Percentiles rank a stretch among this genome's conserved stretches.
Conservation (phyloP, 2,113 vertebrate genomes). For the Physeter macrocephalus region DNA sequence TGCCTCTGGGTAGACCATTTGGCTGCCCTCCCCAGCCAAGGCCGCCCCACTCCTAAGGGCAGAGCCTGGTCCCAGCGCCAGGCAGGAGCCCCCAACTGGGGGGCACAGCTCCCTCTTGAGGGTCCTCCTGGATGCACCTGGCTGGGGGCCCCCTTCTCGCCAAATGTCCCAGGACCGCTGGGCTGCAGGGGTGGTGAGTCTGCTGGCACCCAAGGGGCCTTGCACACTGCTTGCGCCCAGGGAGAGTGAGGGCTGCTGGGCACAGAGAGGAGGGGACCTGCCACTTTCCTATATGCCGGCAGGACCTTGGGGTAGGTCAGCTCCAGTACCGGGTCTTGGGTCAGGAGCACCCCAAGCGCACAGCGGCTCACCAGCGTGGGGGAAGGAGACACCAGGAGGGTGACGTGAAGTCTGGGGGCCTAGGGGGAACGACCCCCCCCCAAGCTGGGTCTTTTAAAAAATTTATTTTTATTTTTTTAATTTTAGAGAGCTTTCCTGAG, state of each 20-base stretch:
- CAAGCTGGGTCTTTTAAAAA: background rate
- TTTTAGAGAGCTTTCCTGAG: background rate
- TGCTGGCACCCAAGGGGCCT: fast-evolving
- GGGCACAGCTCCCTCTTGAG: background rate
- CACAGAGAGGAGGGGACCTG: background rate
- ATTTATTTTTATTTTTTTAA: background rate
- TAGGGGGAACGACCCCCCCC: fast-evolving
- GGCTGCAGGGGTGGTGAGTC: too few species aligned
- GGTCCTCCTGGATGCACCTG: background rate
- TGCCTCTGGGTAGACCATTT: background rate
- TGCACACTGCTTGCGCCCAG: background rate
- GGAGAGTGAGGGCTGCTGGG: background rate
- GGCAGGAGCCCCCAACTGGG: background rate
- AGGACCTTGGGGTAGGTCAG: fast-evolving
- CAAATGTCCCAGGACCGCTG: background rate
- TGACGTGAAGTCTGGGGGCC: background rate
- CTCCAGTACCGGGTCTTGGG: fast-evolving
- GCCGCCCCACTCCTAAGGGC: background rate
- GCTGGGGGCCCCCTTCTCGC: too few species aligned
- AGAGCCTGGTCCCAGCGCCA: fast-evolving
- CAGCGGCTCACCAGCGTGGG: fast-evolving
- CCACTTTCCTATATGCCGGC: background rate
- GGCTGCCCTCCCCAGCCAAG: background rate
- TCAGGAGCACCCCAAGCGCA: background rate
- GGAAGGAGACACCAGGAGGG: too few species aligned